Base-by-base conservation (phyloP, 2,888 invertebrate species). In the Spisula solida region DNA sequence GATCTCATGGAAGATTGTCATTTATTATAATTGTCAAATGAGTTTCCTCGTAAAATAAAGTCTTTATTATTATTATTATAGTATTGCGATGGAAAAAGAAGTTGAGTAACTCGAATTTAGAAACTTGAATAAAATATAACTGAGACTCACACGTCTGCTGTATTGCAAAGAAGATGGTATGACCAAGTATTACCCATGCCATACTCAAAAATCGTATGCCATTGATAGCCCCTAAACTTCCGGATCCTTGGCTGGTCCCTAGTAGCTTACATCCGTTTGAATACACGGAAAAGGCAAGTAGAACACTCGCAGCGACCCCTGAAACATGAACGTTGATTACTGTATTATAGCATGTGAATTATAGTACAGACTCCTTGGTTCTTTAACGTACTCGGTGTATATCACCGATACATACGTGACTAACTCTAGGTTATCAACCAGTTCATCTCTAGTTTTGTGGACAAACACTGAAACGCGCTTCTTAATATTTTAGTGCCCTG, bases 211-310 rank as follows among this genome's bases (percentile, higher is more conserved):
- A 97, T 92, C 98, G 97, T 56, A 98, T 97, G 10, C 98, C 98
- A 93, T 98, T 98, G 89, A 98, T 97, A 95, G 98, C 98, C 70
- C 97, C 97, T 92, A 98, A 85, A 80, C 89, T 88, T n/a, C 92
- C 92, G 4, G 87, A 56, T 5, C 91, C 81, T 82, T 93, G 90
- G 16, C 85, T 78, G n/a, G 91, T 90, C 70, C 86, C 87, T n/a
- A 94, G 81, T 1, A 95, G 70, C 81, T 93, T 93, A 0, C 81
- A 79, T n/a, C 88, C 93, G 88, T 95, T 95, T 0, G 86, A 88
- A 80, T 92, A 87, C 20, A 91, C 85, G 0, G 95, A 95, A 81
- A 95, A 94, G 5, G 92, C 86, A 31, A 94, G 84, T 55, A 94
- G 48, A 12, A 92, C 47, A 78, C 87, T 84, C 83, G 85, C 89